phyloP scores from a whole-genome alignment of 2,797 vertebrate species.

The Mormyrops attenuatus region DNA sequence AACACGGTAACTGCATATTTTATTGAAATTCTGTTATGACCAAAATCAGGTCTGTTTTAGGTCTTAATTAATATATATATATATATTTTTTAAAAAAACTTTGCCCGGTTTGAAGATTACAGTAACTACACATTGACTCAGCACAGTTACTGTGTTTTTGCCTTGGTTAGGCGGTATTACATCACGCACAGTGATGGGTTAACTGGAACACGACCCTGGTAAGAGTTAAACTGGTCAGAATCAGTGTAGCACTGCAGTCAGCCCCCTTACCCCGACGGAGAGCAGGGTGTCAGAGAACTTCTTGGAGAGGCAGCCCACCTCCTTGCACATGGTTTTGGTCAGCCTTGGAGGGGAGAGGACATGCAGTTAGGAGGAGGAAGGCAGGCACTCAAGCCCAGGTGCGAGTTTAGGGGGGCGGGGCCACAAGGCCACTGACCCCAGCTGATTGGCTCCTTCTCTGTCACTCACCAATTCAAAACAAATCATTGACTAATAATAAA shows the following conservation, averaged over 20 bases:
- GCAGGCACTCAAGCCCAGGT: not conserved
- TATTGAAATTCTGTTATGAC: not conserved
- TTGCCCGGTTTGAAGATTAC: not conserved
- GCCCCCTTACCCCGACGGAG: constrained; percentile 74
- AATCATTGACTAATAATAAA: not conserved
- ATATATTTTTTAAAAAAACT: no score
- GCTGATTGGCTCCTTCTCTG: not conserved
- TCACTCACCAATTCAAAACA: not conserved
- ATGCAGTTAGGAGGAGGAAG: not conserved
- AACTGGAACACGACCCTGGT: not conserved
- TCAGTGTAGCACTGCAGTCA: not conserved
- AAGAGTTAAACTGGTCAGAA: not conserved
- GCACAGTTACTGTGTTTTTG: not conserved
- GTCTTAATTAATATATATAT: not conserved
- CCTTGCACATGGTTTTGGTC: constrained; percentile 89
- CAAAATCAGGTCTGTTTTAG: not conserved
- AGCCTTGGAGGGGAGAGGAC: constrained; percentile 55
- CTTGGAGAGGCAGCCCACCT: constrained; percentile 79
- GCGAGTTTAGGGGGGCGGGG: not conserved
- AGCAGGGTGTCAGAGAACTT: constrained; percentile 79
- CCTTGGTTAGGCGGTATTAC: not conserved
- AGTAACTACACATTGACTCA: not conserved
- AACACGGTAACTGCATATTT: not conserved
- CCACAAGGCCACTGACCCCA: not conserved
- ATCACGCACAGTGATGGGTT: not conserved